phyloP scores from a whole-genome alignment of 2,797 vertebrate genomes.

The Rhinogobio ventralis region DNA sequence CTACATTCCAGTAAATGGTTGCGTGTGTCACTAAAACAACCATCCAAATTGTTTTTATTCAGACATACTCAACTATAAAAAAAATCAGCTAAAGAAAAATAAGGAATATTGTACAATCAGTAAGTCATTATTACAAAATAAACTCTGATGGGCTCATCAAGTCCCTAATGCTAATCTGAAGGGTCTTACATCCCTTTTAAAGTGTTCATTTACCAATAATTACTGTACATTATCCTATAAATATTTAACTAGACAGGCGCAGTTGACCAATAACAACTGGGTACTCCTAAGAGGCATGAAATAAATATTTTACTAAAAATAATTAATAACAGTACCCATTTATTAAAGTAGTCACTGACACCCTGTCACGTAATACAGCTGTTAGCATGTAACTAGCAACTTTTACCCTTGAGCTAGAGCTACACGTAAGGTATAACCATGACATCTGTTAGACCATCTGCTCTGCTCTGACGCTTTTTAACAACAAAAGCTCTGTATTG shows the following conservation, averaged over 20 bases:
- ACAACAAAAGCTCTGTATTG: neutral
- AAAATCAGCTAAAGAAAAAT: neutral
- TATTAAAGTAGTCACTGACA: neutral
- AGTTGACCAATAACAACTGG: neutral
- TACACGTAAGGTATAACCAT: neutral
- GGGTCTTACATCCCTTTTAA: neutral
- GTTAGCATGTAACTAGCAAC: neutral
- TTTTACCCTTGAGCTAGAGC: neutral
- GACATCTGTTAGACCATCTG: constrained; percentile 11
- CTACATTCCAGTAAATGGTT: neutral
- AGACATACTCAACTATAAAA: neutral
- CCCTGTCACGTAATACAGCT: neutral
- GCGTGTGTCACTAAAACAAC: neutral
- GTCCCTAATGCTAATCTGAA: neutral
- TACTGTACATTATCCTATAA: neutral
- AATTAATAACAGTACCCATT: neutral
- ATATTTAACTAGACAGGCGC: neutral
- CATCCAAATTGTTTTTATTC: neutral
- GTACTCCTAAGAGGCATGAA: neutral
- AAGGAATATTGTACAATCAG: neutral
- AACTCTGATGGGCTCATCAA: neutral
- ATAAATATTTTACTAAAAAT: neutral
- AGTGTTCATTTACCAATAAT: neutral
- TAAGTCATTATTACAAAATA: neutral
- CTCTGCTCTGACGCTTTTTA: neutral